Evolutionary conservation across 2,888 invertebrate species (phyloP).

Genomic region (Subacronicta megacephala): DNA sequence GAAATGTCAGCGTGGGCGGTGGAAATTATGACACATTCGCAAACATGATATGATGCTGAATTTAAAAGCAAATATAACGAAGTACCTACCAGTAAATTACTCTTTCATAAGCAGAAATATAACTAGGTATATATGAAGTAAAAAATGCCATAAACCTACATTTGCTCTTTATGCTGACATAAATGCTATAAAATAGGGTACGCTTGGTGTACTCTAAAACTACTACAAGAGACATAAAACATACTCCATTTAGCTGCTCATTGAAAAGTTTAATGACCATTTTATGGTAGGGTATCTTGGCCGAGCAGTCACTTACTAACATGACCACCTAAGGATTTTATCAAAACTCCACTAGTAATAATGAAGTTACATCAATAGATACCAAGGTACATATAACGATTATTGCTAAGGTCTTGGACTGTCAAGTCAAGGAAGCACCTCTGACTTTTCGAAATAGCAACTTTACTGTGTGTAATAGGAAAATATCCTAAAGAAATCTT

Average conservation of each 20-base stretch:
- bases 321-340: too few relatives aligned
- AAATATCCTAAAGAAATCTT: too few relatives aligned
- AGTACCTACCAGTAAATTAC: constrained; percentile 7
- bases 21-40: constrained; percentile 12
- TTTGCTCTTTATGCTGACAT: constrained; percentile 29
- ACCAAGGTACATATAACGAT: too few relatives aligned
- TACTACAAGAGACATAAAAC: constrained; percentile 37
- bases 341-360: too few relatives aligned
- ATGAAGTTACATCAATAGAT: too few relatives aligned
- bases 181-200: constrained; percentile 26
- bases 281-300: background rate
- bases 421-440: too few relatives aligned
- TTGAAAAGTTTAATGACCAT: constrained; percentile 21
- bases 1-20: constrained; percentile 33
- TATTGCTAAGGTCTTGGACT: too few relatives aligned
- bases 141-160: constrained; percentile 40
- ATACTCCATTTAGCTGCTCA: constrained; percentile 31
- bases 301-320: too few relatives aligned
- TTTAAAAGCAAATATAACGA: constrained; percentile 28
- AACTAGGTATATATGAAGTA: background rate
- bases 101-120: background rate
- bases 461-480: too few relatives aligned
- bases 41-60: constrained; percentile 12
- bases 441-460: too few relatives aligned
- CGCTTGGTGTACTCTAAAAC: constrained; percentile 25